Evolutionary conservation across 1,140 invertebrate species (phyloP).

Genomic region (Drosophila persimilis): DNA sequence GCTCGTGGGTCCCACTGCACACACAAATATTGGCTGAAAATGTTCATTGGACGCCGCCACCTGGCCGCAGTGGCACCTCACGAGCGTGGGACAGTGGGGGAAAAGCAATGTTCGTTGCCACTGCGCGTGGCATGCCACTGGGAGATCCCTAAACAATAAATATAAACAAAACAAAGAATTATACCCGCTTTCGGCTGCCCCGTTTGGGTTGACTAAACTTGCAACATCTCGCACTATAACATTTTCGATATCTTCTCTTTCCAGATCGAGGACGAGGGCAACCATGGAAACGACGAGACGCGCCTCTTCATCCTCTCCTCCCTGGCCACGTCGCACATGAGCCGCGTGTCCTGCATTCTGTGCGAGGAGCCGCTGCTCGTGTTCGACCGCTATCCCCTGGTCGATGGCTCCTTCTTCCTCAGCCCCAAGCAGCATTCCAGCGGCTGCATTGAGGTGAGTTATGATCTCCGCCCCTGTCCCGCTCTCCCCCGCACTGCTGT

Average conservation of each 20-base stretch:
- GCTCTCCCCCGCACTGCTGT: background rate
- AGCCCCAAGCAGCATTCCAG: conserved; percentile 94
- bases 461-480: background rate
- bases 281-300: conserved; percentile 98
- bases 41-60: conserved; percentile 37
- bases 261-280: conserved; percentile 98
- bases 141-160: conserved; percentile 1
- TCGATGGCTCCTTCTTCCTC: conserved; percentile 98
- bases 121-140: no score
- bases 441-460: conserved; percentile 91
- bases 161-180: conserved; percentile 4
- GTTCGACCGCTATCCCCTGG: conserved; percentile 97
- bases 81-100: no score
- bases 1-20: conserved; percentile 38
- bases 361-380: conserved; percentile 95
- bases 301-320: conserved; percentile 96
- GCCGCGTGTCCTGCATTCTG: conserved; percentile 92
- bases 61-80: conserved; percentile 1
- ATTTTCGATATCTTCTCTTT: conserved; percentile 32
- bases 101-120: no score
- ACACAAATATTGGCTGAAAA: conserved; percentile 41
- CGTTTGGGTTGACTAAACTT: background rate
- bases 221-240: conserved; percentile 3
- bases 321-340: conserved; percentile 92
- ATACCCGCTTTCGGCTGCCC: background rate